A percentile compares a stretch with the other conserved stretches of the same genome.
Evolutionary conservation across 2,797 vertebrate genomes (phyloP).

Genomic region (Cossypha caffra): DNA sequence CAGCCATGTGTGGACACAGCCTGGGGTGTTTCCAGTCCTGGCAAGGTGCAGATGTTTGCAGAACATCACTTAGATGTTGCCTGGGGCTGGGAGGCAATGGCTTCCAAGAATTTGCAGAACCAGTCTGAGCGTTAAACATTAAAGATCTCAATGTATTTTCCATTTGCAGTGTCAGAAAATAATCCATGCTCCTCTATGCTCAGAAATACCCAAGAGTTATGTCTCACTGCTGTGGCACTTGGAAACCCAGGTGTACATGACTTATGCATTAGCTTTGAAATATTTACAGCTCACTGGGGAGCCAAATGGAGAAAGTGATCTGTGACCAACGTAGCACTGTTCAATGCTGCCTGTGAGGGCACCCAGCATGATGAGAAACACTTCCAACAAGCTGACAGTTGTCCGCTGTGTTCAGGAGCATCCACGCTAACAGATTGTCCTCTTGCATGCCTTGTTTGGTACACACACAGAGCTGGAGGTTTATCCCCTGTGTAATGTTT

Average conservation of each 20-base stretch:
- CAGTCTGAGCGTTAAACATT: background rate
- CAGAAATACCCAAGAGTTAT: conserved; percentile 37
- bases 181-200: background rate
- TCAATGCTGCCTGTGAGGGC: background rate
- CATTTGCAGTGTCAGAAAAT: background rate
- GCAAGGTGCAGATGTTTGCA: background rate
- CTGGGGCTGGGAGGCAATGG: background rate
- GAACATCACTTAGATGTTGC: background rate
- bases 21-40: background rate
- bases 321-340: background rate
- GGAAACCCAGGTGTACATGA: conserved; percentile 45
- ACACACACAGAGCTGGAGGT: background rate
- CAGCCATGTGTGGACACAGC: background rate
- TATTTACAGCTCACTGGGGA: conserved; percentile 50
- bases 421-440: background rate
- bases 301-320: conserved; percentile 18
- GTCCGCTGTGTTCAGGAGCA: background rate
- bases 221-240: background rate
- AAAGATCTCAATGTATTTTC: background rate
- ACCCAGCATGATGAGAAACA: background rate
- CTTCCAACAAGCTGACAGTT: background rate
- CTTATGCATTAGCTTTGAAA: conserved; percentile 60
- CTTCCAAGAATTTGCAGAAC: conserved; percentile 15
- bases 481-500: background rate
- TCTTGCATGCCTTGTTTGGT: conserved; percentile 3